Conservation (phyloP, 2,888 invertebrate species). For the Callyntrura guangdongensis region DNA sequence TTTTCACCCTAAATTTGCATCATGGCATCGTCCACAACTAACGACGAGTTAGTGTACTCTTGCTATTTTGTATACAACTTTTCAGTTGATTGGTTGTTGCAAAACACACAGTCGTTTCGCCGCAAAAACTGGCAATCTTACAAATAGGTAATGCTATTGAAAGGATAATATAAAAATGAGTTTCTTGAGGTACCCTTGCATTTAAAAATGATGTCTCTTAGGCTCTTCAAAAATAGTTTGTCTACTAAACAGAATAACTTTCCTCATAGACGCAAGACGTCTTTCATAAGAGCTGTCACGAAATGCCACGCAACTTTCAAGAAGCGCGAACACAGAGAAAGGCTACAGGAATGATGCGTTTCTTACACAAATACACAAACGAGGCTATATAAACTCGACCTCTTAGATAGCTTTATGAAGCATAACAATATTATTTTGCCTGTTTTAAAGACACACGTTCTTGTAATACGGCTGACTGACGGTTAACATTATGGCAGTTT, state of each 20-base stretch:
- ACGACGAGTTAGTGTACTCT: not conserved
- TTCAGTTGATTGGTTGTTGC: not conserved
- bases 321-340: conserved; percentile 39
- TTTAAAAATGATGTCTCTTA: not conserved
- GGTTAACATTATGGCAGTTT: conserved; percentile 5
- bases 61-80: not conserved
- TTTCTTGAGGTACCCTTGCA: not conserved
- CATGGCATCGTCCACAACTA: not conserved
- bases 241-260: not conserved
- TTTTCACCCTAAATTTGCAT: not conserved
- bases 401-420: not conserved
- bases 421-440: conserved; percentile 43
- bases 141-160: not conserved
- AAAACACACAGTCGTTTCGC: not conserved
- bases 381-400: not conserved
- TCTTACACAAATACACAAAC: not conserved
- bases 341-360: conserved; percentile 18
- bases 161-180: not conserved
- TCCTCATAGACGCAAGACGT: conserved; percentile 33
- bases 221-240: not conserved
- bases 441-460: not conserved
- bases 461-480: not conserved
- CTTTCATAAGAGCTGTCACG: conserved; percentile 70
- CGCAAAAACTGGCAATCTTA: not conserved
- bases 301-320: conserved; percentile 63